Percentiles rank a stretch among this genome's conserved stretches.
Conservation (phyloP, 2,888 invertebrate species). For the Andrena marginata region DNA sequence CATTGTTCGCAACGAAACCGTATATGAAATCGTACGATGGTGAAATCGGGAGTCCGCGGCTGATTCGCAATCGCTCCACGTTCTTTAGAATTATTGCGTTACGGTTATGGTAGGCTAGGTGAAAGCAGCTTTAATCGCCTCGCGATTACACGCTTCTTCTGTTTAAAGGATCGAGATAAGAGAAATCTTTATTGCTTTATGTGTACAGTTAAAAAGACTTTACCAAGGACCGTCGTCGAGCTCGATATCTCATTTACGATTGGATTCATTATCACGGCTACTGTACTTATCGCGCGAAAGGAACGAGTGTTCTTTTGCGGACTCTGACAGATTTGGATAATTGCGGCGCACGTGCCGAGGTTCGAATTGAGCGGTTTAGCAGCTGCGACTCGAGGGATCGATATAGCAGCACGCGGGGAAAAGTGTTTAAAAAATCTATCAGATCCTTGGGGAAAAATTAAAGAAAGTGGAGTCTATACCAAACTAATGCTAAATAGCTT, state of each 20-base stretch:
- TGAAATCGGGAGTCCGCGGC: conserved; percentile 18
- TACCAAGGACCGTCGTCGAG: background rate
- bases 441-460: background rate
- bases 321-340: background rate
- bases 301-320: background rate
- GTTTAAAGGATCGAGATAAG: background rate
- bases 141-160: background rate
- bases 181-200: background rate
- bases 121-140: background rate
- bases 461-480: background rate
- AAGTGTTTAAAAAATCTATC: conserved; percentile 7
- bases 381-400: background rate
- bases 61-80: background rate
- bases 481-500: background rate
- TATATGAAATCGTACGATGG: background rate
- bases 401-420: background rate
- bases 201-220: background rate
- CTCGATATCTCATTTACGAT: conserved; percentile 4
- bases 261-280: conserved; percentile 10
- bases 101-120: background rate
- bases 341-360: background rate
- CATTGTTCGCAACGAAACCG: background rate
- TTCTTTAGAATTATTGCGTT: background rate
- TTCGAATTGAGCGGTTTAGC: background rate
- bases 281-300: background rate